A percentile compares a stretch with the other conserved stretches of the same genome.
Conservation (phyloP, 2,888 invertebrate genomes). For the Mythimna ferrago region DNA sequence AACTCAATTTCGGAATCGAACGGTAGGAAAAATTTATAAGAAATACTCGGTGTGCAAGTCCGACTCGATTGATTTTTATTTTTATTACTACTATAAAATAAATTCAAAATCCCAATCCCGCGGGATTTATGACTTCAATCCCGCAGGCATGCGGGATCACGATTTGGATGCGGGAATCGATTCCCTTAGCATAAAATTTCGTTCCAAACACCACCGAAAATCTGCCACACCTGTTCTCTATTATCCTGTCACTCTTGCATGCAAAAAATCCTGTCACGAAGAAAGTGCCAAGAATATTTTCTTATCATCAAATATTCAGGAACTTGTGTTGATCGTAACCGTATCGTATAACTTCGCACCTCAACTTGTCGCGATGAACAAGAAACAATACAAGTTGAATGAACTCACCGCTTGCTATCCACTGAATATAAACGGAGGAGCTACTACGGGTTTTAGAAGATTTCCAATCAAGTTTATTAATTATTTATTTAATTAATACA, state of each 20-base stretch:
- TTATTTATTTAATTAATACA: too few species aligned
- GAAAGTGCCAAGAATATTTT: not conserved
- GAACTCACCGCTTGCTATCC: constrained; percentile 36
- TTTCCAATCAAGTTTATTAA: not conserved
- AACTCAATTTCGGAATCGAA: too few species aligned
- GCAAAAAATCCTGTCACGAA: not conserved
- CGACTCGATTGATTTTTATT: too few species aligned
- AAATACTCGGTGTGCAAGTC: too few species aligned
- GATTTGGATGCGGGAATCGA: too few species aligned
- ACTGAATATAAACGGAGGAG: constrained; percentile 35
- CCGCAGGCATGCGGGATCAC: too few species aligned
- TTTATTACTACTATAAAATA: too few species aligned
- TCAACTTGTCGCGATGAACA: constrained; percentile 21
- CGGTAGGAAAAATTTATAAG: too few species aligned
- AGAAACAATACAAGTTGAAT: constrained; percentile 52
- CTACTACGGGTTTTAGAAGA: constrained; percentile 25
- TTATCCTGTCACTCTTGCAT: too few species aligned
- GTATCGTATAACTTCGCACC: not conserved
- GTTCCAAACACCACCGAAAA: not conserved
- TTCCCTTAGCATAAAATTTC: not conserved
- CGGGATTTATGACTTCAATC: too few species aligned
- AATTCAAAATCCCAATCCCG: too few species aligned
- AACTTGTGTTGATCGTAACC: constrained; percentile 9
- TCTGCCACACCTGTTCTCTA: too few species aligned
- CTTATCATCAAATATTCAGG: constrained; percentile 18